A percentile compares a stretch with the other conserved stretches of the same genome.
Evolutionary conservation across 2,113 vertebrate genomes (phyloP).

Genomic region (Dromas ardeola): DNA sequence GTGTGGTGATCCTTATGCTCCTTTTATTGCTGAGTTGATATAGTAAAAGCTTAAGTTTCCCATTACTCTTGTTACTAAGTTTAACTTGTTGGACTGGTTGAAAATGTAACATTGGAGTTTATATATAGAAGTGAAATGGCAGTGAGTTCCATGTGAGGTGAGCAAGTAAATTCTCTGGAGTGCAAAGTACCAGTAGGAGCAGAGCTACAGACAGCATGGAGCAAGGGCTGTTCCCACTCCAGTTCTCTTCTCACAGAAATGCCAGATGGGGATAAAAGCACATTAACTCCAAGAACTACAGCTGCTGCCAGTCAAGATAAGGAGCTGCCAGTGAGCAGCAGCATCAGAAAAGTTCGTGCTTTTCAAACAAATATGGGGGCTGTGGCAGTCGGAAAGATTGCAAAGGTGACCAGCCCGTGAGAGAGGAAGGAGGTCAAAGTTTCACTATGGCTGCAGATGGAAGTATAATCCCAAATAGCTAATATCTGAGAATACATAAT

Average conservation of each 20-base stretch:
- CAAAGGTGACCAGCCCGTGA: background rate
- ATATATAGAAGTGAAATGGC: background rate
- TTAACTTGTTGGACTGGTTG: background rate
- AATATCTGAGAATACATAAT: background rate
- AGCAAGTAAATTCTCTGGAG: background rate
- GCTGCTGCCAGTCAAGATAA: background rate
- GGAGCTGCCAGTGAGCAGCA: background rate
- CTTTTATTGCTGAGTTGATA: background rate
- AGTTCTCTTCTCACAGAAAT: background rate
- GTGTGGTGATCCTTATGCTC: background rate
- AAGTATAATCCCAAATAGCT: background rate
- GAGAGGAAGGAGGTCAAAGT: background rate
- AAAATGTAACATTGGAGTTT: background rate
- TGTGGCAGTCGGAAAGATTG: background rate
- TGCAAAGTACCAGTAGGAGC: background rate
- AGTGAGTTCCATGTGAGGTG: background rate
- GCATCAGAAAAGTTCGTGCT: background rate
- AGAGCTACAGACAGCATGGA: background rate
- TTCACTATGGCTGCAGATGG: background rate
- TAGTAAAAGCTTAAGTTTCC: background rate
- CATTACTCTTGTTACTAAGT: background rate
- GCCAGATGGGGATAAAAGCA: background rate
- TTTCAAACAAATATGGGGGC: background rate
- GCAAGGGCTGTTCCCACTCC: background rate
- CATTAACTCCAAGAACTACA: background rate